phyloP scores from a whole-genome alignment of 2,113 vertebrate species.

The Phylloscopus trochiloides region DNA sequence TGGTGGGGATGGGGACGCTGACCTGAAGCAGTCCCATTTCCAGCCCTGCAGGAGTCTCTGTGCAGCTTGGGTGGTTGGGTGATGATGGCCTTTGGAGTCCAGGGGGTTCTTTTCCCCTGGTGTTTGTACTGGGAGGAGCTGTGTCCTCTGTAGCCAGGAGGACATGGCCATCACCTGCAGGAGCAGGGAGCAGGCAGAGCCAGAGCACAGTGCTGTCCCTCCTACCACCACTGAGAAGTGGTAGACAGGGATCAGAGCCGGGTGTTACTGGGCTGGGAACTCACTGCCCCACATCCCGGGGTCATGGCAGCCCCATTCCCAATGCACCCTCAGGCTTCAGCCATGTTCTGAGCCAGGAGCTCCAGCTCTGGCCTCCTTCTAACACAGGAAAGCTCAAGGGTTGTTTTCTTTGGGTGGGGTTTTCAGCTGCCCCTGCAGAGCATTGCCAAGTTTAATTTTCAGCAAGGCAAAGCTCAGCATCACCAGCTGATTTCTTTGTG shows the following conservation, averaged over 20 bases:
- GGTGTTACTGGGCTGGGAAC: fast-evolving
- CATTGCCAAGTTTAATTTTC: background rate
- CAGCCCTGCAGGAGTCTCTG: background rate
- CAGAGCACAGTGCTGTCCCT: no score
- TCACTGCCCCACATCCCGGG: fast-evolving
- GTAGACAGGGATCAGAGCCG: background rate
- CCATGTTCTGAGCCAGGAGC: fast-evolving
- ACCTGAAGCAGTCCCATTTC: background rate
- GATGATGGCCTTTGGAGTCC: background rate
- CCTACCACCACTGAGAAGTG: background rate
- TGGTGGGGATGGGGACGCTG: background rate
- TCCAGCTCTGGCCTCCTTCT: background rate
- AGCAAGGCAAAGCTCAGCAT: background rate
- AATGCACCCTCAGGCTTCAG: background rate
- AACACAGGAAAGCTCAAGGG: background rate
- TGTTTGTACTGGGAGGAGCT: background rate
- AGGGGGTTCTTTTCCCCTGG: background rate
- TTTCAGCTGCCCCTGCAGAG: background rate
- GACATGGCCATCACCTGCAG: background rate
- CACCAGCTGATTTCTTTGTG: background rate
- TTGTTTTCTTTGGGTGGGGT: background rate
- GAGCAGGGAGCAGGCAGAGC: background rate
- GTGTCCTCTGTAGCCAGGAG: background rate
- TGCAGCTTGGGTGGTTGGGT: background rate
- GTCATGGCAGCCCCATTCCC: fast-evolving